Base-by-base conservation (phyloP, 2,797 vertebrate genomes). In the Anisognathus igniventris region DNA sequence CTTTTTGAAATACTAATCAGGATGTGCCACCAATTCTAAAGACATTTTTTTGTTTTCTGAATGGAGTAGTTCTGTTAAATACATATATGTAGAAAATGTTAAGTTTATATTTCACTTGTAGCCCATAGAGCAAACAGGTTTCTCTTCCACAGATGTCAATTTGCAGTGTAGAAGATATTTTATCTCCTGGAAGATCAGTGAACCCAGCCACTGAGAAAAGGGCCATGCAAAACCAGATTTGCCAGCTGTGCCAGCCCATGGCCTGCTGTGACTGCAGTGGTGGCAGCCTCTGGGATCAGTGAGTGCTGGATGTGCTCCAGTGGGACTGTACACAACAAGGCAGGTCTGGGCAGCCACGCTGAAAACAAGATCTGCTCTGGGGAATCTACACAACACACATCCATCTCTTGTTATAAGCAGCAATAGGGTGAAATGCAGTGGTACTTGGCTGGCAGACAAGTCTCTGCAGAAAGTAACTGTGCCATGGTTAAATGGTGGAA, bases 251-350 rank as follows among this genome's bases (percentile, higher is more conserved):
- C 2, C 62, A 70, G 66, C 47, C 17, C 0, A 0, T 33, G 57
- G 11, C n/a, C 78, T 47, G 30, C n/a, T 51, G 66, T 18, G 35
- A 37, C 65, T 61, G 47, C 68, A 53, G 77, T 3, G 16, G 81
- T 3, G 16, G 14, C 70, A 84, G 67, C 14, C 67, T 72, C 58
- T 30, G 79, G 67, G 27, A 67, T 27, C 16, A 45, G 48, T 0
- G 2, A 12, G 48, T 1, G 3, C 30, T 0, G 0, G 27, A 6
- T 45, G n/a, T 51, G 53, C 57, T 58, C 27, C 10, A 2, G 0
- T 0, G 1, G 44, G 44, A 58, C 28, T 6, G 1, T 4, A 23
- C 20, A 60, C 40, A 57, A 12, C 6, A 0, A 62, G 21, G 45
- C 64, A 76, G 37, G 53, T 27, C 62, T 42, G 40, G n/a, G 31